A percentile compares a stretch with the other conserved stretches of the same genome.
phyloP scores from a whole-genome alignment of 2,888 invertebrate genomes.

The Drosophila infuscata region DNA sequence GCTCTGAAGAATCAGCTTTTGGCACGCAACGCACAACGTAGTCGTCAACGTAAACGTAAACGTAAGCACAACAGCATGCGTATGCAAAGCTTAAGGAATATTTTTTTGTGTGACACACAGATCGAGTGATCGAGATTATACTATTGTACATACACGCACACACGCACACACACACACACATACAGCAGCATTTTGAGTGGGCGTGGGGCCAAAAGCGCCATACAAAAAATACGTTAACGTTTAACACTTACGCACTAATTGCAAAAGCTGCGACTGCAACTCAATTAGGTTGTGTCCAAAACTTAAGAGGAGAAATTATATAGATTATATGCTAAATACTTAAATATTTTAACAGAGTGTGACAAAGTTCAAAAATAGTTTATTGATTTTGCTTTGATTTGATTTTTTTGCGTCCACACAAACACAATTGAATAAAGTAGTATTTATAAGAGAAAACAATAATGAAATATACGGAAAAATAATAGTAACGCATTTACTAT shows the following conservation, averaged over 20 bases:
- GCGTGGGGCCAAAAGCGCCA: slow-evolving; percentile 63
- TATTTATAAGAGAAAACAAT: slow-evolving; percentile 29
- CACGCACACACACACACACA: slow-evolving; percentile 7
- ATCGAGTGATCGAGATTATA: slow-evolving; percentile 49
- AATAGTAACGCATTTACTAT: slow-evolving; percentile 46
- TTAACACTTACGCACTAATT: slow-evolving; percentile 62
- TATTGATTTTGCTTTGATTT: slow-evolving; percentile 23
- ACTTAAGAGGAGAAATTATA: slow-evolving; percentile 55
- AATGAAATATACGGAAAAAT: slow-evolving; percentile 30
- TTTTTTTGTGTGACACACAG: slow-evolving; percentile 48
- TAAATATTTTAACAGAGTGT: slow-evolving; percentile 62
- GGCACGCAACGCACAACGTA: slow-evolving; percentile 33
- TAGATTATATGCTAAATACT: slow-evolving; percentile 22
- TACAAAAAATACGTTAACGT: slow-evolving; percentile 52
- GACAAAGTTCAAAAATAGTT: slow-evolving; percentile 49
- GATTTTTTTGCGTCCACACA: slow-evolving; percentile 41
- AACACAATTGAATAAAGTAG: slow-evolving; percentile 24
- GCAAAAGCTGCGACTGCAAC: slow-evolving; percentile 57
- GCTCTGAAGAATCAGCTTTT: slow-evolving; percentile 45
- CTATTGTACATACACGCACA: slow-evolving; percentile 36
- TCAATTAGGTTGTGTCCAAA: slow-evolving; percentile 43
- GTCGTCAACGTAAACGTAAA: slow-evolving; percentile 43
- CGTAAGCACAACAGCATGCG: slow-evolving; percentile 62
- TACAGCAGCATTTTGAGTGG: slow-evolving; percentile 46
- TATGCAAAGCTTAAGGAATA: slow-evolving; percentile 55